phyloP scores from a whole-genome alignment of 2,888 invertebrate species.

The Liopterus haemorrhoidalis region DNA sequence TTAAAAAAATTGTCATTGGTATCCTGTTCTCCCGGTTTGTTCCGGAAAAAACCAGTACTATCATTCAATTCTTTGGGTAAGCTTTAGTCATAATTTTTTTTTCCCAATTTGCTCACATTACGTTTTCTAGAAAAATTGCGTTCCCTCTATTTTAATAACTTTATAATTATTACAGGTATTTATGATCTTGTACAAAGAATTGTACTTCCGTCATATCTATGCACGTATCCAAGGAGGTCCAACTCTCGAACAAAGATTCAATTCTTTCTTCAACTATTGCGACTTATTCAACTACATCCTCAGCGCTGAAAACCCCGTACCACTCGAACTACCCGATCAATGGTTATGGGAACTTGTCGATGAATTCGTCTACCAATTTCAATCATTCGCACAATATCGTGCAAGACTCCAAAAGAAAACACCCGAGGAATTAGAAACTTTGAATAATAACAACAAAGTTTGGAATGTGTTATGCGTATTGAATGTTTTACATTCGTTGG shows the following conservation, averaged over 20 bases:
- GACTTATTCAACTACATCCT: slow-evolving; percentile 95
- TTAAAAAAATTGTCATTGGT: no score
- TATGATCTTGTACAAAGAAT: slow-evolving; percentile 92
- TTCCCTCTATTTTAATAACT: background rate
- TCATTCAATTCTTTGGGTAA: background rate
- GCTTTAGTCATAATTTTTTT: background rate
- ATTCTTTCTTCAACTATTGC: slow-evolving; percentile 97
- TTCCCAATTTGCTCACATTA: background rate
- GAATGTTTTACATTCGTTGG: slow-evolving; percentile 94
- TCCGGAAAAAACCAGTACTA: background rate
- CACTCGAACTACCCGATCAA: slow-evolving; percentile 89
- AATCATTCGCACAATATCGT: slow-evolving; percentile 81
- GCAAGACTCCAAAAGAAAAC: slow-evolving; percentile 67
- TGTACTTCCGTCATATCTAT: slow-evolving; percentile 96
- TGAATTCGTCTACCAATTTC: slow-evolving; percentile 98
- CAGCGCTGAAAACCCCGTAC: slow-evolving; percentile 80
- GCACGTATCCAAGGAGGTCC: slow-evolving; percentile 87
- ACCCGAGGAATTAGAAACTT: slow-evolving; percentile 69
- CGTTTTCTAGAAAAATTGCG: background rate
- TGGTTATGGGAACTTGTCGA: slow-evolving; percentile 99
- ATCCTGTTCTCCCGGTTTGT: background rate
- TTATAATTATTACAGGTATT: slow-evolving; percentile 60
- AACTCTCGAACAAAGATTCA: slow-evolving; percentile 84
- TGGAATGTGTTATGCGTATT: slow-evolving; percentile 98
- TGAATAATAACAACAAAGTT: slow-evolving; percentile 78